Base-by-base conservation (phyloP, 2,797 vertebrate genomes). In the Delichon dasypus region DNA sequence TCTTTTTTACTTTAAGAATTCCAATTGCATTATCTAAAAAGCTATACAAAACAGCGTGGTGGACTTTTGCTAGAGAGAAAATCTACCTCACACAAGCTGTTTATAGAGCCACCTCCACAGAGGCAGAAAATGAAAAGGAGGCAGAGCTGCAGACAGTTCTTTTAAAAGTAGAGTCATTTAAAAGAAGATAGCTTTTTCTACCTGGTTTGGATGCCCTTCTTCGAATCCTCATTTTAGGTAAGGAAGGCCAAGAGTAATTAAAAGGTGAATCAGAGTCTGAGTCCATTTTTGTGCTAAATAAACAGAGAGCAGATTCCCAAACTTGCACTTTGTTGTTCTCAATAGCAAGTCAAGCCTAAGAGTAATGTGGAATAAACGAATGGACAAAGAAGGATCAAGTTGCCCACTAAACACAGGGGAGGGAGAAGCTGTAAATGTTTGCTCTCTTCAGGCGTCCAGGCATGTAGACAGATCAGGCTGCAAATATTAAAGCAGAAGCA, bases 171-270 rank as follows among this genome's bases (percentile, higher is more conserved):
- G 26, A 94, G 36, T 44, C 2, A 90, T 65, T 91, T 88, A 92
- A 95, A 83, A 94, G 48, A 94, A 84, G 74, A 94, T 19, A 91
- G n/a, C 7, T 45, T 44, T 88, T 68, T 97, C 98, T 99, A 99
- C 99, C 99, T 99, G 98, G 97, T 97, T 98, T 99, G 51, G 98
- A 97, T 10, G 96, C 97, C 97, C 98, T 98, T 97, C 98, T 98
- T 72, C 98, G 98, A 97, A 99, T 99, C 98, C 98, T 98, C 98
- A 99, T 99, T 97, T 98, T 99, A 86, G 99, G 99, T 89, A 99
- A 99, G 65, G 99, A 99, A 82, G 99, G 99, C 99, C 99, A 99
- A 66, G 99, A 99, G 97, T 99, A 99, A 98, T 99, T 99, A 97
- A 99, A 99, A 88, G 99, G 99, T 93, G 98, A 99, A 96, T 99